Evolutionary conservation across 2,797 vertebrate genomes (phyloP).

Genomic region (Meda fulgida): DNA sequence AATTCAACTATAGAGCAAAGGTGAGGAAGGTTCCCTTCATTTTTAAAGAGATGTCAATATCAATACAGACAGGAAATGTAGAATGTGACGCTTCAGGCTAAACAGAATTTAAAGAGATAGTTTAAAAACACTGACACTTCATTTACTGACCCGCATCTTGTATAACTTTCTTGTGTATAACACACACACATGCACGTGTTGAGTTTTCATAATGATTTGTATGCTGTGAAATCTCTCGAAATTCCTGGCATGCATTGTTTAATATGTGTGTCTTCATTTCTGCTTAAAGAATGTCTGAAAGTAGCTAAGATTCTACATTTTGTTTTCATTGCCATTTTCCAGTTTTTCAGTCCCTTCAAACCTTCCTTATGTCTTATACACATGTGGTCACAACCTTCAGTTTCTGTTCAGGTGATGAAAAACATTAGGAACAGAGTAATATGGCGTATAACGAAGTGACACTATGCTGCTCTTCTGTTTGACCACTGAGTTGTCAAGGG

Average conservation of each 20-base stretch:
- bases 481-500: conserved; percentile 37
- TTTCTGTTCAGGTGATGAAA: conserved; percentile 10
- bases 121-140: background rate
- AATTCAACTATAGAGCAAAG: background rate
- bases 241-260: background rate
- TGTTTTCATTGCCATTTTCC: background rate
- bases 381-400: background rate
- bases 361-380: background rate
- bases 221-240: background rate
- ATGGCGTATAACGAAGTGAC: background rate
- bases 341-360: background rate
- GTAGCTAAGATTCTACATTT: background rate
- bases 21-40: background rate
- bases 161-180: too few species aligned
- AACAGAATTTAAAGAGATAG: background rate
- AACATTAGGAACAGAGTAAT: background rate
- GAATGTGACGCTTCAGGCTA: background rate
- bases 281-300: background rate
- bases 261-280: background rate
- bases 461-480: background rate
- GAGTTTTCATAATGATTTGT: too few species aligned
- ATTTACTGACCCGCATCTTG: background rate
- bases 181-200: too few species aligned
- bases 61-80: background rate
- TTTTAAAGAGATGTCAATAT: background rate